Percentiles rank a stretch among this genome's conserved stretches.
phyloP scores from a whole-genome alignment of 2,113 vertebrate species.

The Rynchops niger region DNA sequence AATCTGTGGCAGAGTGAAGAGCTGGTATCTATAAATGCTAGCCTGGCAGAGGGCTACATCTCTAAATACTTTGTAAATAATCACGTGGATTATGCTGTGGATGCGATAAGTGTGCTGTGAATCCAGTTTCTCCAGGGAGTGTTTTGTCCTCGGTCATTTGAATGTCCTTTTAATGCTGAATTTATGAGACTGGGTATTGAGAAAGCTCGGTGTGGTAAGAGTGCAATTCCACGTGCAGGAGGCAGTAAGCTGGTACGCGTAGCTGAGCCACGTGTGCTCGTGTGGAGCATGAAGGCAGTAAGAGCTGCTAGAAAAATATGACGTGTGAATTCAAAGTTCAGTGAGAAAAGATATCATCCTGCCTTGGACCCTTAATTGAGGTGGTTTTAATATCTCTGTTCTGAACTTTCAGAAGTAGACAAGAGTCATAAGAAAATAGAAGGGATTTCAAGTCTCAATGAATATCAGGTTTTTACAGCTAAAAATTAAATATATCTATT shows the following conservation, averaged over 20 bases:
- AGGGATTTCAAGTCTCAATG: neutral
- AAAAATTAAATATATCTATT: neutral
- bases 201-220: neutral
- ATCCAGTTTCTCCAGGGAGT: neutral
- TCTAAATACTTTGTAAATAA: neutral
- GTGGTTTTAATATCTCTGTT: neutral
- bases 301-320: neutral
- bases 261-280: rapidly evolving
- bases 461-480: neutral
- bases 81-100: neutral
- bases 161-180: neutral
- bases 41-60: neutral
- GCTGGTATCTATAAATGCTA: neutral
- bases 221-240: neutral
- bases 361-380: neutral
- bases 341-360: neutral
- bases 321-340: neutral
- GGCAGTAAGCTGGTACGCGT: neutral
- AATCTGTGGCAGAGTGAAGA: neutral
- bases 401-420: neutral
- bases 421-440: neutral
- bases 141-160: neutral
- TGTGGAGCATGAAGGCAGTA: neutral
- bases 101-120: neutral
- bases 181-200: neutral